Base-by-base conservation (phyloP, 2,797 vertebrate species). In the Telmatherina bonti region DNA sequence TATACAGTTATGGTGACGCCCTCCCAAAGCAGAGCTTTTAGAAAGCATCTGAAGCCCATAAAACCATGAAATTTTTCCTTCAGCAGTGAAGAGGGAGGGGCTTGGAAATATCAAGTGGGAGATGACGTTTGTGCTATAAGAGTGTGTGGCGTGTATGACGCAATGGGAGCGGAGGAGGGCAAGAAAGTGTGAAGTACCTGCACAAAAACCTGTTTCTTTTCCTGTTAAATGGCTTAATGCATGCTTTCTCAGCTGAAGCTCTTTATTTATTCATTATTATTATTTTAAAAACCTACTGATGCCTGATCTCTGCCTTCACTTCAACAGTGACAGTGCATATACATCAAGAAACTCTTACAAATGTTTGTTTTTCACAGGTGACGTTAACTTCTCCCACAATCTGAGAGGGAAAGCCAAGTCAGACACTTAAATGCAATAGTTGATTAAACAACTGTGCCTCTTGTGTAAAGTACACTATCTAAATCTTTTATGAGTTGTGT, bases 401-500 rank as follows among this genome's bases (percentile, higher is more conserved):
- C 16, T 7, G 38, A 7, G 30, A 78, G 30, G 33, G 76, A 27
- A 57, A 31, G 55, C 38, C 26, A 43, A 60, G 5, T 62, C 43
- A 41, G 49, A 70, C 71, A 61, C 43, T 49, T 36, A 72, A 62
- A 52, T 6, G 11, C 45, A 18, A 51, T 77, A 54, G 56, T 64
- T 75, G 69, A 82, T 76, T 47, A 82, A 83, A 66, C 41, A 73
- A 33, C 43, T 27, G 15, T 59, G 35, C 68, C 82, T 78, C 26
- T 65, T 68, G 72, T 64, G 63, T 68, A 74, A 62, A 10, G 41
- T 52, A 6, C 5, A 26, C 61, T 22, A 43, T 62, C 54, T 83
- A 67, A 86, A 88, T 88, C 74, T 71, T 85, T 87, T 47, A 88
- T 60, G 59, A 56, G 33, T 70, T 67, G 85, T 85, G 67, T 35